A percentile compares a stretch with the other conserved stretches of the same genome.
Conservation (phyloP, 2,113 vertebrate genomes). For the Daphoenositta chrysoptera region DNA sequence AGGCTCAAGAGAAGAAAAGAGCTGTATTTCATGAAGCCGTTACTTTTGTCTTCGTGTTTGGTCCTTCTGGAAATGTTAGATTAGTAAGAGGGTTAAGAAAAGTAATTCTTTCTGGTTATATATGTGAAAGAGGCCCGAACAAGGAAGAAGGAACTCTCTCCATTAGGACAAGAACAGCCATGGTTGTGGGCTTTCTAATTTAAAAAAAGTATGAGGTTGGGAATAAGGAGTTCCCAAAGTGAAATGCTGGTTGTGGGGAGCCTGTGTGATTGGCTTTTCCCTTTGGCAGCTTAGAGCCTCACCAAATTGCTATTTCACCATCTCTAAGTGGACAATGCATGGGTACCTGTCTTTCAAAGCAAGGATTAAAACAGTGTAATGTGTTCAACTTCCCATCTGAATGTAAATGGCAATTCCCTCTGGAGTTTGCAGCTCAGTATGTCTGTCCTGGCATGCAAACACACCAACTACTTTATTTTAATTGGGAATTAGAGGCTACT, state of each 20-base stretch:
- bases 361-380: background rate
- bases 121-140: background rate
- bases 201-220: background rate
- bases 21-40: background rate
- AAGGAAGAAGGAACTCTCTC: background rate
- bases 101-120: background rate
- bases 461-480: background rate
- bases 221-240: background rate
- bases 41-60: constrained; percentile 14
- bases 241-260: background rate
- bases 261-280: background rate
- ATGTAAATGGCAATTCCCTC: background rate
- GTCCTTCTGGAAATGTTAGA: constrained; percentile 2
- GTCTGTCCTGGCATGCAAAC: background rate
- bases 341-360: background rate
- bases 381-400: background rate
- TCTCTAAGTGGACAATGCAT: background rate
- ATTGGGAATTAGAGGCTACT: background rate
- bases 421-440: background rate
- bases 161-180: background rate
- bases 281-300: background rate
- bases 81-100: background rate
- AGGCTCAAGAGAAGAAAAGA: constrained; percentile 16
- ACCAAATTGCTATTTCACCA: background rate
- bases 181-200: background rate